Conservation (phyloP, 1,140 invertebrate genomes). For the Archegozetes longisetosus region DNA sequence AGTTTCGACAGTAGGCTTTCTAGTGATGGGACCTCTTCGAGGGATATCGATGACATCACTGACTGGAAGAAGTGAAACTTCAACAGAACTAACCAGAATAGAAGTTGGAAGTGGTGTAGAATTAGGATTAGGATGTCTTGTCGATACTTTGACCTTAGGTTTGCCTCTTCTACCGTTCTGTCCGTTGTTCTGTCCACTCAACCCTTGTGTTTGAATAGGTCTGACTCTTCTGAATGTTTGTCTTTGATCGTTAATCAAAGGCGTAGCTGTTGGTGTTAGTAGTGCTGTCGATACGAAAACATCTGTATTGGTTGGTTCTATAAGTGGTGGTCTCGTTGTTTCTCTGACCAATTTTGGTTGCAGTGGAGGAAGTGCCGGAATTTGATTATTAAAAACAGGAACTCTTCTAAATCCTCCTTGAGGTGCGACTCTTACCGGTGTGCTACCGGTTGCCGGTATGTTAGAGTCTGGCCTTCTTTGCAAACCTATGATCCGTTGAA, state of each 20-base stretch:
- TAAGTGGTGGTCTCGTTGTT: not conserved
- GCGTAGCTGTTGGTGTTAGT: not conserved
- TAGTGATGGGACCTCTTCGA: not conserved
- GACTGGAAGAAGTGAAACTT: not conserved
- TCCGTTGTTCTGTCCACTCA: not conserved
- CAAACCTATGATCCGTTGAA: not conserved
- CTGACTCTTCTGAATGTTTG: not conserved
- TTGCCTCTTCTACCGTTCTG: not conserved
- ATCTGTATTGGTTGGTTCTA: not conserved
- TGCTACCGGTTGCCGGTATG: no score
- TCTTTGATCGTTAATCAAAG: not conserved
- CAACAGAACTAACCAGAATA: not conserved
- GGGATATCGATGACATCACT: not conserved
- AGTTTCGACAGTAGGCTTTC: not conserved
- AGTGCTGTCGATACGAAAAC: not conserved
- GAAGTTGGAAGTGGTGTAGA: not conserved
- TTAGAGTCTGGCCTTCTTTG: not conserved
- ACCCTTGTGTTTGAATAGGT: not conserved
- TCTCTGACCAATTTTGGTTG: no score
- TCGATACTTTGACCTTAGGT: not conserved
- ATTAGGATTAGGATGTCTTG: not conserved
- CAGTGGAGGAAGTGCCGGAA: not conserved
- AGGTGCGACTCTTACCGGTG: not conserved
- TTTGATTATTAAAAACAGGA: not conserved
- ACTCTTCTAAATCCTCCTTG: not conserved